Evolutionary conservation across 1,140 invertebrate genomes (phyloP), one percentile per base, ranked within the genome.

Genomic region (Portunus trituberculatus): DNA sequence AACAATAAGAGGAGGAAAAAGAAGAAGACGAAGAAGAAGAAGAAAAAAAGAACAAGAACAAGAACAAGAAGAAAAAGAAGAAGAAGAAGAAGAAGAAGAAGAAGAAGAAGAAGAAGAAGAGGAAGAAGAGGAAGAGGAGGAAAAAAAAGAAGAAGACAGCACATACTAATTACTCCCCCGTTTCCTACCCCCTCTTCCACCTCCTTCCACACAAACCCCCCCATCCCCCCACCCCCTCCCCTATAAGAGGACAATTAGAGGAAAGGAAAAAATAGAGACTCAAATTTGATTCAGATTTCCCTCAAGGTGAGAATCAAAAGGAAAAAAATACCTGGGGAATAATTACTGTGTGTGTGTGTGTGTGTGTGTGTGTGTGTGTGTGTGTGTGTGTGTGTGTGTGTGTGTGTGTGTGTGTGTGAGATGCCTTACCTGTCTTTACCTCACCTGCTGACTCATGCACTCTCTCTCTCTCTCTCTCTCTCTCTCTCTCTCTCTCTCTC

Each of bases 311-410:
- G 39, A 39, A 39, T 39, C 39, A 1, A 2, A 39, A 39, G 1
- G 39, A 39, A 28, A 12, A 86, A 14, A 86, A 31, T 31, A 31
- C 28, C 32, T 29, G 32, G n/a, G 28, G 10, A 14, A 6, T 86
- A 86, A 29, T 86, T 31, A 31, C 10, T 86, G 16, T 6, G 84
- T 6, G 84, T 20, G 84, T 86, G 84, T 86, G 84, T 86, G 83
- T 84, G 83, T 84, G 83, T 86, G 16, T 6, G 84, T 6, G 84
- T 20, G 84, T 86, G 84, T 86, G 84, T 86, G 83, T 86, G 16
- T 6, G 84, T 6, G 84, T 20, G 84, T 86, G 84, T 86, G 84
- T 86, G 83, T 86, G 16, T 6, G 84, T 6, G 84, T 20, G 84
- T 86, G 84, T 86, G 84, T 86, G 83, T 86, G 16, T 6, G 84